Percentiles rank a stretch among this genome's conserved stretches.
Conservation (phyloP, 2,888 invertebrate genomes). For the Meiosimyza decipiens region DNA sequence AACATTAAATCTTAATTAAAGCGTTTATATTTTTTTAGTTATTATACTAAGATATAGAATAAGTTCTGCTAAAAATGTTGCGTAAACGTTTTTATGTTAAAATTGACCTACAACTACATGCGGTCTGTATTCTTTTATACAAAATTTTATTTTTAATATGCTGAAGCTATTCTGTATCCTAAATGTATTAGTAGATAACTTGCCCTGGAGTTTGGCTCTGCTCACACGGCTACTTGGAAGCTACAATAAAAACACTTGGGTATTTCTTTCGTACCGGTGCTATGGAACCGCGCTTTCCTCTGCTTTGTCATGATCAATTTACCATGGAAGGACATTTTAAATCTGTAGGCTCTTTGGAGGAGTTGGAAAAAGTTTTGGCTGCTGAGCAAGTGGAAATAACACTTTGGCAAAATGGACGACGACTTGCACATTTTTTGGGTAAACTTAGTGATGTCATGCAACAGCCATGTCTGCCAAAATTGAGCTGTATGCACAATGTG, state of each 20-base stretch:
- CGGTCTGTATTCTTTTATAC: conserved; percentile 51
- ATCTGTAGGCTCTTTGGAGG: conserved; percentile 50
- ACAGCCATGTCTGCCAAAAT: conserved; percentile 49
- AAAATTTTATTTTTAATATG: not conserved
- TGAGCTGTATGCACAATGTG: conserved; percentile 57
- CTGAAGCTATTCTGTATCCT: not conserved
- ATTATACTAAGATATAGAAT: no score
- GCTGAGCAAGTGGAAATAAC: conserved; percentile 61
- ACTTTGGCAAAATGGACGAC: conserved; percentile 64
- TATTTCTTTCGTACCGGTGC: conserved; percentile 64
- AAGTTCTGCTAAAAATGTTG: conserved; percentile 42
- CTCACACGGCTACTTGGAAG: conserved; percentile 62
- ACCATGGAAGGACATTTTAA: conserved; percentile 64
- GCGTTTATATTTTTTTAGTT: no score
- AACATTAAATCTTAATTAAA: no score
- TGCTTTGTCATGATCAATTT: conserved; percentile 63
- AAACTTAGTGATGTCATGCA: conserved; percentile 59
- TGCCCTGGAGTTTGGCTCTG: conserved; percentile 67
- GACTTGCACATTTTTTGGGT: conserved; percentile 62
- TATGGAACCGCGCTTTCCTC: conserved; percentile 63
- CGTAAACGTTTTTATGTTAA: conserved; percentile 57
- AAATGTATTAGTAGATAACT: conserved; percentile 54
- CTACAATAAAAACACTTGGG: conserved; percentile 62
- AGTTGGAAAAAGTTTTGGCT: conserved; percentile 55
- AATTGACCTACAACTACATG: conserved; percentile 61